A percentile compares a stretch with the other conserved stretches of the same genome.
Conservation (phyloP, 2,797 vertebrate genomes). For the Rhabdomys pumilio region DNA sequence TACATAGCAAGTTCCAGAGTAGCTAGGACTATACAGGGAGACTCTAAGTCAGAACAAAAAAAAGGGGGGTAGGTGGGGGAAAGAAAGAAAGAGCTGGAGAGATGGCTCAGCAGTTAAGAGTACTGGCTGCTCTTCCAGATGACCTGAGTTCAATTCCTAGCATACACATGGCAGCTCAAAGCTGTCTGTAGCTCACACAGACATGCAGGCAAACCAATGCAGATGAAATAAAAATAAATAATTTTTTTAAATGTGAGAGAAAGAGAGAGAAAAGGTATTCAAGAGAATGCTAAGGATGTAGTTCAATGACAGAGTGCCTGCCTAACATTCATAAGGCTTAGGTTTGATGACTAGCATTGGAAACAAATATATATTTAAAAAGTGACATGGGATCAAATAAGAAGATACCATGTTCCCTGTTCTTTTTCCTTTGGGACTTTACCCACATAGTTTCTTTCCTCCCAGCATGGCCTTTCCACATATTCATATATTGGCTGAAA, state of each 20-base stretch:
- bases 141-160: not conserved
- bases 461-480: slow-evolving; percentile 35
- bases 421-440: slow-evolving; percentile 33
- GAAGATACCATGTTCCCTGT: slow-evolving; percentile 7
- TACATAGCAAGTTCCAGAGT: not conserved
- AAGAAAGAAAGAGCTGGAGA: not conserved
- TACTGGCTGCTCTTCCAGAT: not conserved
- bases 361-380: not conserved
- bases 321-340: not conserved
- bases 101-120: not conserved
- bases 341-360: not conserved
- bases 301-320: not conserved
- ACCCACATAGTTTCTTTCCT: not conserved
- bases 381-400: not conserved
- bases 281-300: not conserved
- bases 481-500: slow-evolving; percentile 61
- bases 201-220: not conserved
- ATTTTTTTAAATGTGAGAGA: not conserved
- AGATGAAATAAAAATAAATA: not conserved
- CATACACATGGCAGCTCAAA: not conserved
- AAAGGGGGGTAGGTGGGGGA: too few relatives aligned
- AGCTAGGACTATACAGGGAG: not conserved
- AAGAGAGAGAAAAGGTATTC: not conserved
- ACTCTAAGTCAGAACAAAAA: not conserved
- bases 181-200: not conserved